Percentiles rank a stretch among this genome's conserved stretches.
These are phyloP conservation scores for Phainopepla nitens DNA, from an alignment of 2,113 vertebrate species.

Conservation along the genomic window DNA sequence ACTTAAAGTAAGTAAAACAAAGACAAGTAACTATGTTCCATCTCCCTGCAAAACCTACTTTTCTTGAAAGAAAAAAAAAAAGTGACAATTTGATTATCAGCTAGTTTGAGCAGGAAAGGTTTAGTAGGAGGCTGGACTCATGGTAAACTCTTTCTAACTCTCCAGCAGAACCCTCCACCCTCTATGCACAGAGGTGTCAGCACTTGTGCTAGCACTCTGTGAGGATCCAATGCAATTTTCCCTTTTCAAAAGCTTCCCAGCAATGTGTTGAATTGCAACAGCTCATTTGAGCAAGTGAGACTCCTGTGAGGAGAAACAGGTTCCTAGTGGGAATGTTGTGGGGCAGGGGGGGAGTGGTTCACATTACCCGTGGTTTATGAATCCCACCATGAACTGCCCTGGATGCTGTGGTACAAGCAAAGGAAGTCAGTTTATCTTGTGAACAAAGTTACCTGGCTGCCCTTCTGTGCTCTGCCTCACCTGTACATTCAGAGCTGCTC, in stretches of 20 bases:
- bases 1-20: background rate
- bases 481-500: background rate
- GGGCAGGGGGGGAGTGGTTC: background rate
- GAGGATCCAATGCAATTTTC: background rate
- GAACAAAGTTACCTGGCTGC: background rate
- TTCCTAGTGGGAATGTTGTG: background rate
- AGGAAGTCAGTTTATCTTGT: background rate
- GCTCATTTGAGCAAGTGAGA: background rate
- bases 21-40: background rate
- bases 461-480: background rate
- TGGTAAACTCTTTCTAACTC: background rate
- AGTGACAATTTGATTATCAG: background rate
- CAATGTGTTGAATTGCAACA: background rate
- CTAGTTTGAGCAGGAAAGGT: background rate
- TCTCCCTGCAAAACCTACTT: background rate
- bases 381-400: background rate
- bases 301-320: background rate
- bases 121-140: background rate
- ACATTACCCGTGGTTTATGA: background rate
- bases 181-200: background rate
- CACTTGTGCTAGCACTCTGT: rapidly evolving
- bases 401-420: background rate
- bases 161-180: background rate
- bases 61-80: background rate
- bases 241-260: background rate